Base-by-base conservation (phyloP, 2,797 vertebrate species). In the Agapornis canus region DNA sequence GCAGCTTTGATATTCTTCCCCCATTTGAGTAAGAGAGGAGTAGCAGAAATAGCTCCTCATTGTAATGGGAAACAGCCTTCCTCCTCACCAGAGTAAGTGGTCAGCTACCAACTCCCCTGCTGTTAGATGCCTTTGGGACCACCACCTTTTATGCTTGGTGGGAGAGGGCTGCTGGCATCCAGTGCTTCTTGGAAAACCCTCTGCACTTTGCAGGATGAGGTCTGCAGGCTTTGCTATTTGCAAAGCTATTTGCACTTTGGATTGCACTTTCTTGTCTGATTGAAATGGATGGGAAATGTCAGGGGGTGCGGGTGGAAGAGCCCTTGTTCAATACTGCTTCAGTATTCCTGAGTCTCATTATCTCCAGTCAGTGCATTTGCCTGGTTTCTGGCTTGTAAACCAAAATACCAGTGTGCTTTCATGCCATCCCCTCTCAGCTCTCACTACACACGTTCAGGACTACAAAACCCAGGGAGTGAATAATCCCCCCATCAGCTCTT, bases 391-490 rank as follows among this genome's bases (percentile, higher is more conserved):
- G 26, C 37, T 57, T 31, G 37, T 39, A 80, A 72, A 37, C 59
- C 25, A 5, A 54, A 88, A 78, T 12, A 47, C 29, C 61, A 17
- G 25, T 0, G 2, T 11, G 47, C 19, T 48, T 43, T 42, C 3
- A 0, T 63, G 27, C 65, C 5, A 0, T 23, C 39, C 32, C 35
- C 11, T 76, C 57, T 21, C 82, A 39, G 69, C 20, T 66, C 43
- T 89, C 40, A 11, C 13, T 2, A 0, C 1, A 1, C 5, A 15
- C 49, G 4, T 43, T 31, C 52, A 17, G 19, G 21, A 32, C 31
- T 27, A 1, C 49, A 89, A 22, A 51, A 51, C 7, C 5, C 4
- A 0, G 6, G 47, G 47, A 51, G 49, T 47, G 84, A 94, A 45
- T 65, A 61, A 72, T 47, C 11, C 85, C 63, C 26, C 37, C 6